These are phyloP conservation scores for Deilephila porcellus DNA, from an alignment of 2,888 invertebrate species.

Conservation along the genomic window DNA sequence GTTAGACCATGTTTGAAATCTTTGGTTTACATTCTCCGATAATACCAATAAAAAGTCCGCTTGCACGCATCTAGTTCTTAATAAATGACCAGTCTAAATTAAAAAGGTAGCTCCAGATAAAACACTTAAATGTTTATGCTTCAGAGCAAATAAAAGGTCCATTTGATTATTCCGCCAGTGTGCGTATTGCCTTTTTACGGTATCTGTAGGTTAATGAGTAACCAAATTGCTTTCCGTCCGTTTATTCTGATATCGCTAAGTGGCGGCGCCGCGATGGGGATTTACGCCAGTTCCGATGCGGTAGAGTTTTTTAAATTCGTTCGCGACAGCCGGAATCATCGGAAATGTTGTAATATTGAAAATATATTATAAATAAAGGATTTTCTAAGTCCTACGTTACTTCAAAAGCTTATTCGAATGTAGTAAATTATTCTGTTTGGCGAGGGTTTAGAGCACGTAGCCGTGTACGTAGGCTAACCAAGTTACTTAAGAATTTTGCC, in stretches of 20 bases:
- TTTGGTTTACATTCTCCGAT: no score
- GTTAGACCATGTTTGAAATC: no score
- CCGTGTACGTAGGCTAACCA: no score
- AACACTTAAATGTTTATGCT: background rate
- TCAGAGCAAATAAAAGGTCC: background rate
- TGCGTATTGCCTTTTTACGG: conserved; percentile 29
- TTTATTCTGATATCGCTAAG: conserved; percentile 46
- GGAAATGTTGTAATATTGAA: background rate
- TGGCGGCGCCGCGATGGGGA: conserved; percentile 9
- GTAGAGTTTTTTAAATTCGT: background rate
- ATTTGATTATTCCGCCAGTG: conserved; percentile 1
- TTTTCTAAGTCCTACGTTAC: no score
- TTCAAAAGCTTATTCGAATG: no score
- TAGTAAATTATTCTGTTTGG: no score
- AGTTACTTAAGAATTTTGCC: background rate
- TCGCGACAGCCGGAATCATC: background rate
- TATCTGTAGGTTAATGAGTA: conserved; percentile 44
- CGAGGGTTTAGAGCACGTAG: no score
- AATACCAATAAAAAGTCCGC: no score
- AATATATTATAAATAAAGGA: background rate
- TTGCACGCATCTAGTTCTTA: background rate
- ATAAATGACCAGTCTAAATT: background rate
- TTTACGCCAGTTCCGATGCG: conserved; percentile 5
- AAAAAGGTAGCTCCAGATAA: background rate
- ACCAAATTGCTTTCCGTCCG: conserved; percentile 49